A percentile compares a stretch with the other conserved stretches of the same genome.
phyloP scores from a whole-genome alignment of 2,113 vertebrate genomes.

The Dicrurus megarhynchus region DNA sequence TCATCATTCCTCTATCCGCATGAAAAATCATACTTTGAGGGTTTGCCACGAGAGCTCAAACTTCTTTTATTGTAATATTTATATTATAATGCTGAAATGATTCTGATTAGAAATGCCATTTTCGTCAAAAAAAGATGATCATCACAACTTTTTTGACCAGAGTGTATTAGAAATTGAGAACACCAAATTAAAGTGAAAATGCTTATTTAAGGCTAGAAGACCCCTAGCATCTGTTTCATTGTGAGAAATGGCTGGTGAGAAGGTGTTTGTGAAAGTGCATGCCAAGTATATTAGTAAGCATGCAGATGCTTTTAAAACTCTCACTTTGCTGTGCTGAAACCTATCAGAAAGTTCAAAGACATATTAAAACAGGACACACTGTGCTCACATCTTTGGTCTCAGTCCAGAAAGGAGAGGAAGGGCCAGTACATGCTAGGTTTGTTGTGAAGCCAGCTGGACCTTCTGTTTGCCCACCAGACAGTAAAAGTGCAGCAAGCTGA shows the following conservation, averaged over 20 bases:
- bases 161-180: background rate
- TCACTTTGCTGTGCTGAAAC: background rate
- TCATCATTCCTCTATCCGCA: background rate
- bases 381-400: background rate
- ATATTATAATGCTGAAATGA: background rate
- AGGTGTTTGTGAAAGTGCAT: background rate
- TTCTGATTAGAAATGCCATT: background rate
- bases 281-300: background rate
- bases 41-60: accelerated
- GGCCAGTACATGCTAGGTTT: accelerated
- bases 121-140: background rate
- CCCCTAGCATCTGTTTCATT: background rate
- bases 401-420: background rate
- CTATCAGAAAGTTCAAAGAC: background rate
- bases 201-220: background rate
- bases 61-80: background rate
- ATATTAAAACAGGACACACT: background rate
- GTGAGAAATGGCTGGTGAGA: background rate
- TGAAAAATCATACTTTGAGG: background rate
- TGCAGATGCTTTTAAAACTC: background rate
- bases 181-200: background rate
- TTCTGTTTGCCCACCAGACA: background rate
- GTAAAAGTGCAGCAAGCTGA: background rate
- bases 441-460: background rate
- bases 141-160: background rate